Base-by-base conservation (phyloP, 1,140 invertebrate genomes). In the Trachymyrmex septentrionalis region DNA sequence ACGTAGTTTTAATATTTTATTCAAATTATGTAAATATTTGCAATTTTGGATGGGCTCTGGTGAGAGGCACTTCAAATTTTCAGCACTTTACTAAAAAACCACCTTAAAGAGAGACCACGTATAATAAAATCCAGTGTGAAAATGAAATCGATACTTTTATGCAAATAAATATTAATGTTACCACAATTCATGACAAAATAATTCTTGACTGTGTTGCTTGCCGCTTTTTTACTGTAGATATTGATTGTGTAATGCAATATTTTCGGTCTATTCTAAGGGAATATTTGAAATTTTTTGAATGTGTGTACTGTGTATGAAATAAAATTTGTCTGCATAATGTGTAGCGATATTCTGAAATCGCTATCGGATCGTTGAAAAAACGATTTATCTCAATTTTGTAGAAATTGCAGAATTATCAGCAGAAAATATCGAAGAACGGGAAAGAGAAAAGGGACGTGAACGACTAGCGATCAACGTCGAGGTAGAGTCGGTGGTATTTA, bases 401-500 rank as follows among this genome's bases (percentile, higher is more conserved):
- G 44, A 34, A 27, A 63, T 59, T 30, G 80, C 24, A 1, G 57
- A 63, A 73, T 63, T 63, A 69, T 84, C 30, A 73, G 38, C 24
- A 19, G 21, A 30, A 61, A 61, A 73, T 34, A 24, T 75, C 38
- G 19, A 24, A 3, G 55, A 57, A 21, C n/a, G 57, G 50, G n/a
- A 10, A 81, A 3, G 21, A 14, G 14, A 27, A 73, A 82, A 73
- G n/a, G 53, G 44, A 50, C 9, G 12, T 21, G 34, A 19, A 53
- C 27, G 48, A 44, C 34, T 82, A 27, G 24, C 24, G 55, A 82
- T 82, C 67, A 59, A 53, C 48, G 30, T 69, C 48, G 63, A 61
- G 66, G 21, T 27, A n/a, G 16, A 55, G 50, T 48, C 24, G 76
- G 16, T 10, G 27, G 57, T 84, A 75, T 75, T 84, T 84, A 84